Conservation (phyloP, 2,797 vertebrate genomes). For the Lates japonicus region DNA sequence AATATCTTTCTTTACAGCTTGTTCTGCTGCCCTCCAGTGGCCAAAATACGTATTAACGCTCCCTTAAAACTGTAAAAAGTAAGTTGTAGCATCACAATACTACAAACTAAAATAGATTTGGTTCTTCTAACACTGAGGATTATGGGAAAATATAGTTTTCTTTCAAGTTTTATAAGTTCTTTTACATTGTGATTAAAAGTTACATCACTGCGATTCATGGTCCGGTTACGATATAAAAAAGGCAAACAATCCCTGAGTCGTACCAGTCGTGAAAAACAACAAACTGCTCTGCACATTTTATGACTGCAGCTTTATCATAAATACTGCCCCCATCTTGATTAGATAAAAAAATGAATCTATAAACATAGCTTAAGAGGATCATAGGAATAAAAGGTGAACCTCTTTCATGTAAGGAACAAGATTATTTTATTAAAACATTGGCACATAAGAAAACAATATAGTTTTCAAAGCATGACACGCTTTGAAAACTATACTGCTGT, state of each 20-base stretch:
- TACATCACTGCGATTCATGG: background rate
- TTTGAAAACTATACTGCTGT: slow-evolving; percentile 50
- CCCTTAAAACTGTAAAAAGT: background rate
- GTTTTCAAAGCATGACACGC: slow-evolving; percentile 49
- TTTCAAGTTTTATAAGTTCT: slow-evolving; percentile 28
- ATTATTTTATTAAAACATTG: slow-evolving; percentile 51
- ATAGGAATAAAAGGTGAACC: slow-evolving; percentile 41
- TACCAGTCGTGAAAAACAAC: slow-evolving; percentile 1
- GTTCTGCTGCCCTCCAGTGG: background rate
- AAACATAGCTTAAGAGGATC: slow-evolving; percentile 35
- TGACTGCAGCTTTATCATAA: slow-evolving; percentile 36
- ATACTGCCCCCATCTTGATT: slow-evolving; percentile 32
- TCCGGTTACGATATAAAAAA: background rate
- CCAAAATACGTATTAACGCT: background rate
- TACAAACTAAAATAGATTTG: background rate
- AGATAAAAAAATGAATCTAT: slow-evolving; percentile 6
- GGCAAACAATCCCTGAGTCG: background rate
- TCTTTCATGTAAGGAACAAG: slow-evolving; percentile 17
- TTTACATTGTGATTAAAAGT: slow-evolving; percentile 27
- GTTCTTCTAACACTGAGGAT: background rate
- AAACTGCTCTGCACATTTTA: slow-evolving; percentile 30
- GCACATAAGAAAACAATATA: slow-evolving; percentile 35
- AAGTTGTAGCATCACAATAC: background rate
- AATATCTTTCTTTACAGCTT: background rate
- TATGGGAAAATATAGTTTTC: slow-evolving; percentile 11